These are phyloP conservation scores for Ectemnius cavifrons DNA, from an alignment of 2,888 invertebrate species.

Conservation along the genomic window DNA sequence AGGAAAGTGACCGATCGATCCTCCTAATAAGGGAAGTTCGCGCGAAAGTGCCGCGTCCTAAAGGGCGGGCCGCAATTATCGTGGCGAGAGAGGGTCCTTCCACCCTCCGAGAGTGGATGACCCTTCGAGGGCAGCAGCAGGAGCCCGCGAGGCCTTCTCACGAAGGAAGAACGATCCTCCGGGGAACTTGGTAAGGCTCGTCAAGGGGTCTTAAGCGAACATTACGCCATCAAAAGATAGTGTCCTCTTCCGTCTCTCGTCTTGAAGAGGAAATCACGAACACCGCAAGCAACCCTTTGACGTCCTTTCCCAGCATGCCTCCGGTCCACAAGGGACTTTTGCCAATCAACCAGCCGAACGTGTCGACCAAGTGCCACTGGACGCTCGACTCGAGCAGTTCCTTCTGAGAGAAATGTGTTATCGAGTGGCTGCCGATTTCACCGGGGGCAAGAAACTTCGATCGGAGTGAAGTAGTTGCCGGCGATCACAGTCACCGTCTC, in stretches of 20 bases:
- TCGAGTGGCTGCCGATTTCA: too few species aligned
- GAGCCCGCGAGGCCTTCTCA: constrained; percentile 6
- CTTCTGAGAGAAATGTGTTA: too few species aligned
- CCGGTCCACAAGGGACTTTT: too few species aligned
- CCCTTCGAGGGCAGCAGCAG: constrained; percentile 28
- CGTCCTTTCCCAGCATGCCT: too few species aligned
- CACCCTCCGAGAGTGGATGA: constrained; percentile 44
- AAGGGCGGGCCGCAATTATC: constrained; percentile 25
- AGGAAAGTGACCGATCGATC: constrained; percentile 53
- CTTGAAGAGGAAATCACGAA: constrained; percentile 1
- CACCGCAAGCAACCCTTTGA: too few species aligned
- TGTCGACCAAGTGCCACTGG: too few species aligned
- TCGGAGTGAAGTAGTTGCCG: too few species aligned
- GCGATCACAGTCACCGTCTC: too few species aligned
- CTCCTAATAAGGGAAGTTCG: constrained; percentile 55
- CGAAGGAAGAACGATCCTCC: constrained; percentile 50
- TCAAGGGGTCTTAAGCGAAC: constrained; percentile 35
- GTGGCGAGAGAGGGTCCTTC: constrained; percentile 41
- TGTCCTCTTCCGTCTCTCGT: constrained; percentile 17
- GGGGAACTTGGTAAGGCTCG: constrained; percentile 40
- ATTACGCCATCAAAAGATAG: constrained; percentile 28
- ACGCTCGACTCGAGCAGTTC: too few species aligned
- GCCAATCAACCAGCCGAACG: too few species aligned
- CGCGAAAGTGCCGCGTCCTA: constrained; percentile 28
- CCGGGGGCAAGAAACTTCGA: too few species aligned